Conservation (phyloP, 2,113 vertebrate species). For the Neolamprologus toae region DNA sequence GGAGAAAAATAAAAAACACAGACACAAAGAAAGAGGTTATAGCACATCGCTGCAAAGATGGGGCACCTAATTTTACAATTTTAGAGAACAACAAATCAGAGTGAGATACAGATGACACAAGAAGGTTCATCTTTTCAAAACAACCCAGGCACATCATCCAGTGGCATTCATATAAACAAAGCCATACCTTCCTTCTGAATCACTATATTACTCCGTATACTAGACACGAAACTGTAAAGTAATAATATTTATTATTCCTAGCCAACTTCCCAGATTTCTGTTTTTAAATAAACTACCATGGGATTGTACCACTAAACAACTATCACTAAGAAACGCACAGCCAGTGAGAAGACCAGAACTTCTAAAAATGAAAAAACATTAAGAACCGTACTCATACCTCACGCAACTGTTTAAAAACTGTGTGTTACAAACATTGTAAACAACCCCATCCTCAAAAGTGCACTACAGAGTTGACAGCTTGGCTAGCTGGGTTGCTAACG, state of each 20-base stretch:
- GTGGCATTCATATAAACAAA: constrained; percentile 12
- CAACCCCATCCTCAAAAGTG: neutral
- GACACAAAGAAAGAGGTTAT: neutral
- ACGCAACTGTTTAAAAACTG: neutral
- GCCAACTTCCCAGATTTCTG: neutral
- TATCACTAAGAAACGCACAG: neutral
- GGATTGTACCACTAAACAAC: neutral
- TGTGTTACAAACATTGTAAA: neutral
- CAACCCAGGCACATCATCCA: neutral
- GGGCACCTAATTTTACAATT: neutral
- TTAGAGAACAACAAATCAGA: neutral
- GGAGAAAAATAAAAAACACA: neutral
- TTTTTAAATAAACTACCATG: neutral
- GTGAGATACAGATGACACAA: neutral
- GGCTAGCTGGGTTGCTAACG: constrained; percentile 40
- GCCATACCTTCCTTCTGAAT: neutral
- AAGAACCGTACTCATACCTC: neutral
- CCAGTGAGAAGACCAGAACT: neutral
- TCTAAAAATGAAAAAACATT: neutral
- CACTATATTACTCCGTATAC: neutral
- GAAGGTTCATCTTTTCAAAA: neutral
- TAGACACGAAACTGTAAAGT: neutral
- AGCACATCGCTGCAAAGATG: neutral
- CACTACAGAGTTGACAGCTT: neutral
- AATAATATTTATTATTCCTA: neutral